A percentile compares a stretch with the other conserved stretches of the same genome.
Evolutionary conservation across 2,113 vertebrate genomes (phyloP).

Genomic region (Aspiorhynchus laticeps): DNA sequence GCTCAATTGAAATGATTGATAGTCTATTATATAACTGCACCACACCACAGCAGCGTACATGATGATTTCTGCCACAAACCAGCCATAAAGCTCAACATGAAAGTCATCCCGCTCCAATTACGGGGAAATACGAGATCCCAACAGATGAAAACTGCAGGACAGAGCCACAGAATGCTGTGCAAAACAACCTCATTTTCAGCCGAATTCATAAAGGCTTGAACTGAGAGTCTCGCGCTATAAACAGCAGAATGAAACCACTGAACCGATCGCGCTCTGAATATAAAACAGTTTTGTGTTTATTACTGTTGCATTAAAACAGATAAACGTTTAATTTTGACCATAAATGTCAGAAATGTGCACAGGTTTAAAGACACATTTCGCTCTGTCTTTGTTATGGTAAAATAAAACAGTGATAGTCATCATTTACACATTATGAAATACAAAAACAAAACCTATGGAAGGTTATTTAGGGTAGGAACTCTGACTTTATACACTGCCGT

Average conservation of each 20-base stretch:
- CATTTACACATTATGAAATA: neutral
- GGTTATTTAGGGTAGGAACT: too few relatives aligned
- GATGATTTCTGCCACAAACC: conserved; percentile 61
- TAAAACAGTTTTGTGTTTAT: neutral
- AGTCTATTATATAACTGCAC: conserved; percentile 66
- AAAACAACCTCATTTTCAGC: neutral
- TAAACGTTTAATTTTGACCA: neutral
- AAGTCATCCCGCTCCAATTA: conserved; percentile 49
- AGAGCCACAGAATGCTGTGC: neutral
- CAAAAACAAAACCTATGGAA: neutral
- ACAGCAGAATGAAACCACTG: neutral
- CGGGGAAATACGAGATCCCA: neutral
- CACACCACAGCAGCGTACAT: conserved; percentile 35
- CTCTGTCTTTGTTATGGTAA: too few relatives aligned
- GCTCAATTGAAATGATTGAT: conserved; percentile 75
- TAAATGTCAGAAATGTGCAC: neutral
- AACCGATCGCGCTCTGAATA: neutral
- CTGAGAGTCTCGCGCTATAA: neutral
- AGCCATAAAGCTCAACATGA: conserved; percentile 62
- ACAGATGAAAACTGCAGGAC: neutral
- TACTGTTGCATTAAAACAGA: neutral
- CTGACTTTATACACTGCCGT: too few relatives aligned
- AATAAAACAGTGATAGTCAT: too few relatives aligned
- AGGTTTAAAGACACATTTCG: neutral
- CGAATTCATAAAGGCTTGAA: neutral